phyloP scores from a whole-genome alignment of 2,888 invertebrate species.

The Drosophila incognita region DNA sequence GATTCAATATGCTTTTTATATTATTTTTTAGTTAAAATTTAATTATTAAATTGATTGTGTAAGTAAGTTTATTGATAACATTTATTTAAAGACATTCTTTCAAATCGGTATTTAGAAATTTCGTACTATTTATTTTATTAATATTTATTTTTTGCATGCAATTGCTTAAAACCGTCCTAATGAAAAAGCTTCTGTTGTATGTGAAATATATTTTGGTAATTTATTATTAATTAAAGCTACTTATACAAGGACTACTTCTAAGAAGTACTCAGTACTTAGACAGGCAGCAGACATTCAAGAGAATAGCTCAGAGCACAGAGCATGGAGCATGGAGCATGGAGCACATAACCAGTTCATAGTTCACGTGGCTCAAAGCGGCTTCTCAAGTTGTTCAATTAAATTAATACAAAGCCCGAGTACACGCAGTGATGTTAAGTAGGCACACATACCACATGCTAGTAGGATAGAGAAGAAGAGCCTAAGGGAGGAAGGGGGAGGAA shows the following conservation, averaged over 20 bases:
- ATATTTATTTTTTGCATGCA: not conserved
- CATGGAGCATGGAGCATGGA: not conserved
- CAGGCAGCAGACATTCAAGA: not conserved
- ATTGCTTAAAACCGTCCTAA: not conserved
- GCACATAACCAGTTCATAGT: not conserved
- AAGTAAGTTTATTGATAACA: too few relatives aligned
- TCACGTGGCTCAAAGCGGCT: slow-evolving; percentile 9
- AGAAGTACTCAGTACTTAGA: not conserved
- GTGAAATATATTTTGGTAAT: not conserved
- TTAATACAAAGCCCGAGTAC: slow-evolving; percentile 72
- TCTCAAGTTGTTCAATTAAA: slow-evolving; percentile 73
- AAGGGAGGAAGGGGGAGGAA: not conserved
- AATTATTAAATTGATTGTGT: too few relatives aligned
- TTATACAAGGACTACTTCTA: not conserved
- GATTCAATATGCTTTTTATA: too few relatives aligned
- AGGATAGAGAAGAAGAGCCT: rapidly evolving
- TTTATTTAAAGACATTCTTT: too few relatives aligned
- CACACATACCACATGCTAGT: slow-evolving; percentile 33
- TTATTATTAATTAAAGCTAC: not conserved
- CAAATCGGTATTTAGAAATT: not conserved
- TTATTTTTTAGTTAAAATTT: too few relatives aligned
- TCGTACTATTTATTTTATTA: too few relatives aligned
- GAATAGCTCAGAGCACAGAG: slow-evolving; percentile 2
- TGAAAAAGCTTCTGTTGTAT: not conserved
- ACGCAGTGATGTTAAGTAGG: slow-evolving; percentile 73